These are phyloP conservation scores for Eristalis pertinax DNA, from an alignment of 2,888 invertebrate species.

Conservation along the genomic window DNA sequence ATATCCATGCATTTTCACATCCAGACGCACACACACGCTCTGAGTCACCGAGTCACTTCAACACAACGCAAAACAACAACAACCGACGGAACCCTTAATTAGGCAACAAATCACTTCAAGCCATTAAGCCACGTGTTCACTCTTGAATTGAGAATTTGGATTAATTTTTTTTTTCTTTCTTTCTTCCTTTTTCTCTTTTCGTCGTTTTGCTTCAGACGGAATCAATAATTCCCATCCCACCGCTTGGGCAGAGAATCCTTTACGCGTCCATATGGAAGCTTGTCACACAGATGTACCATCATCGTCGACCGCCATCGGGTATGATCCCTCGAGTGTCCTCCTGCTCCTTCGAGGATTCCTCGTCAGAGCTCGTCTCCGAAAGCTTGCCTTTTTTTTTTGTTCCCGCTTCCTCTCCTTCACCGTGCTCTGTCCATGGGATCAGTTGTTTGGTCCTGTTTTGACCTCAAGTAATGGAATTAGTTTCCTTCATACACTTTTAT, in stretches of 20 bases:
- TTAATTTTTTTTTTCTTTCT: background rate
- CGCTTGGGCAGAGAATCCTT: background rate
- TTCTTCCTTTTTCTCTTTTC: background rate
- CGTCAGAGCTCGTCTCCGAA: conserved; percentile 25
- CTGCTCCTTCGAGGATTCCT: conserved; percentile 1
- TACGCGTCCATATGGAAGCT: conserved; percentile 60
- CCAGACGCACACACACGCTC: conserved; percentile 6
- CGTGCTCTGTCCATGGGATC: background rate
- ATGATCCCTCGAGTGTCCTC: conserved; percentile 31
- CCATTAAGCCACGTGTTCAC: conserved; percentile 63
- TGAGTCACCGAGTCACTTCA: conserved; percentile 47
- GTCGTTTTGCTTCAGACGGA: conserved; percentile 12
- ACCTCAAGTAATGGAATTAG: conserved; percentile 52
- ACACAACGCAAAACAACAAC: background rate
- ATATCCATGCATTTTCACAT: conserved; percentile 83
- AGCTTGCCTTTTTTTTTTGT: conserved; percentile 38
- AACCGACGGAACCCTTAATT: conserved; percentile 29
- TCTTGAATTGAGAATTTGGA: conserved; percentile 24
- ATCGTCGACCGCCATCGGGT: conserved; percentile 29
- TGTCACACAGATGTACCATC: conserved; percentile 33
- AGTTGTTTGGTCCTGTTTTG: conserved; percentile 2
- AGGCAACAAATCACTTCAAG: conserved; percentile 38
- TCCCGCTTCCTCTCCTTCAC: background rate
- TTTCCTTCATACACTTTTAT: background rate
- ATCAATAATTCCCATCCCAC: conserved; percentile 57